These are phyloP conservation scores for Sebastes itinus DNA, from an alignment of 2,797 vertebrate species.

Conservation along the genomic window DNA sequence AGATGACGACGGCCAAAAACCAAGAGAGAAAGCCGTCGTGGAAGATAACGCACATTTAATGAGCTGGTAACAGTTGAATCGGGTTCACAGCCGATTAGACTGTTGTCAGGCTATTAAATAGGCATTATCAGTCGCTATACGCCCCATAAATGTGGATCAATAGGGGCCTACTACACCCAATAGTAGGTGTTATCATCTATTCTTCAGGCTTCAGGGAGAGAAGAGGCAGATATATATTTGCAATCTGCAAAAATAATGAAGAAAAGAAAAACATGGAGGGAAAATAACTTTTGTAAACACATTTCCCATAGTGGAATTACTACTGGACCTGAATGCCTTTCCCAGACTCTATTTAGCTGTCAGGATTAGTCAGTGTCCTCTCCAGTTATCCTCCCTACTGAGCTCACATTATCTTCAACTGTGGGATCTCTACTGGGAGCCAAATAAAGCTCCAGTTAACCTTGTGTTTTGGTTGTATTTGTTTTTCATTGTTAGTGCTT, in stretches of 20 bases:
- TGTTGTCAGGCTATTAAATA: too few relatives aligned
- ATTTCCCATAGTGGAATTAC: not conserved
- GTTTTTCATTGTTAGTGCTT: not conserved
- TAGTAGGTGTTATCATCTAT: too few relatives aligned
- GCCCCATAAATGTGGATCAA: accelerated
- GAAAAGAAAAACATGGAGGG: not conserved
- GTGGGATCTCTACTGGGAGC: not conserved
- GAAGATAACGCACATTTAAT: too few relatives aligned
- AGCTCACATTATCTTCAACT: constrained; percentile 24
- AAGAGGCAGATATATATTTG: too few relatives aligned
- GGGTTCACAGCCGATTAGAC: too few relatives aligned
- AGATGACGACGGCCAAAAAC: accelerated
- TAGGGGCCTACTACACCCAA: too few relatives aligned
- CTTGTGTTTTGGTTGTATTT: not conserved
- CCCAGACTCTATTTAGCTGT: not conserved
- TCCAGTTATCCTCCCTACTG: not conserved
- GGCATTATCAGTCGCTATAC: too few relatives aligned
- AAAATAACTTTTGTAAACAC: not conserved
- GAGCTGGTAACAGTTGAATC: too few relatives aligned
- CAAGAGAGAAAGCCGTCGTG: too few relatives aligned
- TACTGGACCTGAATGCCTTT: not conserved
- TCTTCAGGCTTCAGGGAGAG: too few relatives aligned
- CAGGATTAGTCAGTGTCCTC: not conserved
- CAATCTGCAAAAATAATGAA: too few relatives aligned
- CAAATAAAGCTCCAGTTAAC: constrained; percentile 6